These are phyloP conservation scores for Colius striatus DNA, from an alignment of 2,113 vertebrate genomes.

Conservation along the genomic window DNA sequence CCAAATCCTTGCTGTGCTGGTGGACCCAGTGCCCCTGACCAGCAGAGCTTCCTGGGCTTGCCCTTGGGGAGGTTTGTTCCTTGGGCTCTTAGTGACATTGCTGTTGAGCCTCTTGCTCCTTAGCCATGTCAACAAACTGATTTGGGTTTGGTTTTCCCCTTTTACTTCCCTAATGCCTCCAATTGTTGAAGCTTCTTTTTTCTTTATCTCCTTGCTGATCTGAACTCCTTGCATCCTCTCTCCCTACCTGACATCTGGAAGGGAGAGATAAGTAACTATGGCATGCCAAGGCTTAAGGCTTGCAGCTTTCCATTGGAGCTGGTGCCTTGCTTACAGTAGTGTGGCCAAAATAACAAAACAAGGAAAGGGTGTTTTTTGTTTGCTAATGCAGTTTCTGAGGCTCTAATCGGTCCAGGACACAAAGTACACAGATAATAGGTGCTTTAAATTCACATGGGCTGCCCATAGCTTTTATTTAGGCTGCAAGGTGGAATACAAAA, in stretches of 20 bases:
- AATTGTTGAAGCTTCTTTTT: background rate
- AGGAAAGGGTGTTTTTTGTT: conserved; percentile 35
- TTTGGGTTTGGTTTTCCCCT: background rate
- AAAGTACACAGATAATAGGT: conserved; percentile 48
- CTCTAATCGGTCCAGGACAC: conserved; percentile 14
- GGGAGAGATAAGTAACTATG: conserved; percentile 56
- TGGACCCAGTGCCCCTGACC: background rate
- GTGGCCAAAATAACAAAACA: conserved; percentile 28
- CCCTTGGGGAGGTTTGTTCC: background rate
- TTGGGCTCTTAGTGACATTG: background rate
- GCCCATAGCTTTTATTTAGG: conserved; percentile 35
- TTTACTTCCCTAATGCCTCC: background rate
- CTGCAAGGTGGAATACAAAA: conserved; percentile 10
- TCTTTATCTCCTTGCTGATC: conserved; percentile 32
- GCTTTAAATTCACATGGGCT: conserved; percentile 47
- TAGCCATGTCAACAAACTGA: background rate
- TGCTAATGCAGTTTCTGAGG: conserved; percentile 50
- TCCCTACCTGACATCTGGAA: conserved; percentile 61
- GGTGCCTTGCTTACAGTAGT: conserved; percentile 42
- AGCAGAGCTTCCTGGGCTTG: background rate
- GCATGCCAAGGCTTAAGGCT: conserved; percentile 57
- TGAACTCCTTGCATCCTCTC: conserved; percentile 3
- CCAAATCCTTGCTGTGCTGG: background rate
- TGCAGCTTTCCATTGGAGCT: conserved; percentile 38
- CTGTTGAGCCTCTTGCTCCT: background rate